Conservation (phyloP, 2,888 invertebrate genomes). For the Orthosia cruda region DNA sequence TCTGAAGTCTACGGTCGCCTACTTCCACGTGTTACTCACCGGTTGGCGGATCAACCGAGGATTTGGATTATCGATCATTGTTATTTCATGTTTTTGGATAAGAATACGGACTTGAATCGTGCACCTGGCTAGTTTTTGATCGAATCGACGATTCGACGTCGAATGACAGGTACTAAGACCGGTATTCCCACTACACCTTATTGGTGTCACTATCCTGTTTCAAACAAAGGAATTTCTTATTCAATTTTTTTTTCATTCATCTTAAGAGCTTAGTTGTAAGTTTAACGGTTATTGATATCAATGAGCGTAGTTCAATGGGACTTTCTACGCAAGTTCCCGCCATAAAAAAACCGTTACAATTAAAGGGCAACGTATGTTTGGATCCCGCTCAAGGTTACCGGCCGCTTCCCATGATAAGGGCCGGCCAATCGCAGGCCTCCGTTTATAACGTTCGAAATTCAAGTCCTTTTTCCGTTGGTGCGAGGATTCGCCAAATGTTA, state of each 20-base stretch:
- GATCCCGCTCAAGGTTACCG: slow-evolving; percentile 80
- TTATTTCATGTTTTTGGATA: slow-evolving; percentile 6
- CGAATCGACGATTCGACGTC: neutral
- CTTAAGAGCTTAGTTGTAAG: neutral
- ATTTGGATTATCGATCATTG: slow-evolving; percentile 43
- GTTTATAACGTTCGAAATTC: slow-evolving; percentile 83
- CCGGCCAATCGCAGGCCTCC: slow-evolving; percentile 82
- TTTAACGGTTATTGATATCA: slow-evolving; percentile 25
- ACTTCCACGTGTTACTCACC: slow-evolving; percentile 76
- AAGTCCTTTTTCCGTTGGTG: slow-evolving; percentile 53
- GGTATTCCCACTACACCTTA: neutral
- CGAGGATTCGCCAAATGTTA: slow-evolving; percentile 51
- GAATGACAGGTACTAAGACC: slow-evolving; percentile 7
- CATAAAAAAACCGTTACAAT: slow-evolving; percentile 78
- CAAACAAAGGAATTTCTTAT: slow-evolving; percentile 54
- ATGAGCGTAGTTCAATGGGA: slow-evolving; percentile 19
- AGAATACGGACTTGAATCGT: neutral
- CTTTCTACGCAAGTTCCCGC: slow-evolving; percentile 58
- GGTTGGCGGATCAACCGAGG: slow-evolving; percentile 64
- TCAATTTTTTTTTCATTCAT: slow-evolving; percentile 8
- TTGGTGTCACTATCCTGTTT: slow-evolving; percentile 17
- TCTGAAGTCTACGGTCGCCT: slow-evolving; percentile 39
- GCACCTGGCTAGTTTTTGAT: neutral
- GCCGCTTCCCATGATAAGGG: slow-evolving; percentile 87
- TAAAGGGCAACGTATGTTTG: slow-evolving; percentile 79